Base-by-base conservation (phyloP, 2,113 vertebrate genomes). In the Microtus montanus region DNA sequence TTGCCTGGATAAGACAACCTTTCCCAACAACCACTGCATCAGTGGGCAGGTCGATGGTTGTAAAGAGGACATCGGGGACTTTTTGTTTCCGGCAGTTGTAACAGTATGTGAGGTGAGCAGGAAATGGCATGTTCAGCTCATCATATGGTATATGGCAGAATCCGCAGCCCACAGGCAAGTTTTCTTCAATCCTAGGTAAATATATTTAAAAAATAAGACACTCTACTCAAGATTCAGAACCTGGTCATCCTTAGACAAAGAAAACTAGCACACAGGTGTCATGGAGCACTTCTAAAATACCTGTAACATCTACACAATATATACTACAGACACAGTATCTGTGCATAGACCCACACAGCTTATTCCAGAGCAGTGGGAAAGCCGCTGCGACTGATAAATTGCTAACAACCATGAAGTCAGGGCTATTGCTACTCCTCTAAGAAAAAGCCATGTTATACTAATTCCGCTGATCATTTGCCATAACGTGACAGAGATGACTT, bases 121-220 rank as follows among this genome's bases (percentile, higher is more conserved):
- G 99, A 96, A 99, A 99, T 0, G 99, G 99, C 99, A 99, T 99
- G 97, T 99, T 99, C 96, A 99, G 95, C 96, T 99, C 99, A 97
- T 99, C 99, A 20, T 99, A 99, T 0, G 99, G 99, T 96, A 99
- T 99, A 98, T 99, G 99, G 97, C 99, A 99, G 98, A 99, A 99
- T 80, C 99, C 99, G 98, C 99, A 99, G 96, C 98, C 98, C 9
- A 98, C 98, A 74, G 99, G 99, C 64, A 98, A 98, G 5, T 98
- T 97, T 89, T 99, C 99, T 85, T 99, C 99, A 96, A 99, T 98
- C 98, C 99, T 99, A 98, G 99, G 97, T 78, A 96, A 97, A 93
- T 35, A 97, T 7, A 94, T 95, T 47, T 96, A 52, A 80, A 35
- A 96, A 63, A 33, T 38, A 54, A 95, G 94, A 78, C 30, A 84